Base-by-base conservation (phyloP, 1,140 invertebrate species). In the Trichogramma pretiosum region DNA sequence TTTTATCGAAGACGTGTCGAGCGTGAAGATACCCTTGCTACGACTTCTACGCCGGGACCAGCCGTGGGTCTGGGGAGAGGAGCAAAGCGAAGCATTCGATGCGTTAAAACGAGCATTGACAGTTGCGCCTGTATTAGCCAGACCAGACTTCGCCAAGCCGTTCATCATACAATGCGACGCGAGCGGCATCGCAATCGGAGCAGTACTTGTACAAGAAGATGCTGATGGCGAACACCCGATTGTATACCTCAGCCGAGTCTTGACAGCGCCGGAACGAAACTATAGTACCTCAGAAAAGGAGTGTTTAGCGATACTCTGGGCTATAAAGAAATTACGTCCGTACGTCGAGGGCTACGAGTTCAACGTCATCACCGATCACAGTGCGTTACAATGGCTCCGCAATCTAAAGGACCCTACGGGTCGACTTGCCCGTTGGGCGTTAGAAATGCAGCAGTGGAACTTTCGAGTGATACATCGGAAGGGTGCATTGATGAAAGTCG, bases 141-240 rank as follows among this genome's bases (percentile, higher is more conserved):
- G 37, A 23, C 50, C 54, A 0, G 40, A 59, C 23, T 61, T 56
- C 17, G 2, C 24, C 1, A 10, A 18, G 2, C 46, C 41, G 2
- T 60, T 63, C 34, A 34, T 19, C 1, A 28, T 64, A 1, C 55
- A 61, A 11, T 56, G 54, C 1, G 59, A 61, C 34, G 53, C 56
- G 0, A 51, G 50, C 13, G 45, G 48, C 11, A 26, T 21, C n/a
- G 60, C 61, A 19, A 3, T 65, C n/a, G 60, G 56, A 4, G 53
- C 49, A 9, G 55, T 62, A 5, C 36, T 62, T 7, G 51, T 45
- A 0, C 59, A 65, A 42, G 38, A 46, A 2, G 5, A 35, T 16
- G 52, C 56, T 0, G 45, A 44, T 37, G 18, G 21, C 33, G 44
- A 30, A 30, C 26, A 30, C 13, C 26, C 26, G 18, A 30, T 30